Conservation (phyloP, 2,888 invertebrate genomes). For the Drosophila putrida region DNA sequence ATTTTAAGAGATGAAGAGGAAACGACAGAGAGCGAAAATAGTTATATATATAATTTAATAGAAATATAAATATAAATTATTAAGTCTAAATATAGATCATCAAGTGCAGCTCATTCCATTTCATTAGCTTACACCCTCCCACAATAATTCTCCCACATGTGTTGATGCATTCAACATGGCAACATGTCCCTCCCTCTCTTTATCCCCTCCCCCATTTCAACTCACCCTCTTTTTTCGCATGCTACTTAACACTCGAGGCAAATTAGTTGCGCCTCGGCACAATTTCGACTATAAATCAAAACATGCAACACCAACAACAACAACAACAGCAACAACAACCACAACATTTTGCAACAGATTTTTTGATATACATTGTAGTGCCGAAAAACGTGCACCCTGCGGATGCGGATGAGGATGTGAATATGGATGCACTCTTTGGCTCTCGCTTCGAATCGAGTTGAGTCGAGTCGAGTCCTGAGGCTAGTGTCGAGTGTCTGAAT, state of each 20-base stretch:
- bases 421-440: conserved; percentile 15
- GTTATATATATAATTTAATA: not conserved
- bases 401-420: conserved; percentile 37
- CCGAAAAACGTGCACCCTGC: conserved; percentile 42
- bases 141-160: conserved; percentile 1
- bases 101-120: conserved; percentile 13
- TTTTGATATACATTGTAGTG: conserved; percentile 58
- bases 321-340: conserved; percentile 20
- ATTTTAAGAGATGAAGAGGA: conserved; percentile 14
- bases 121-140: conserved; percentile 18
- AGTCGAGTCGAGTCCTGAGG: conserved; percentile 6
- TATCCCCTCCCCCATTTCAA: not conserved
- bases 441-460: not conserved
- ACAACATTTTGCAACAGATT: conserved; percentile 60
- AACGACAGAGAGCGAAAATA: conserved; percentile 1
- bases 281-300: conserved; percentile 72
- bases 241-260: conserved; percentile 73
- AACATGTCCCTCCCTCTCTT: not conserved
- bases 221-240: conserved; percentile 37
- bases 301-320: conserved; percentile 21
- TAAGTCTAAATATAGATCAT: not conserved
- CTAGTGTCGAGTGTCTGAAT: conserved; percentile 25
- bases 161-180: conserved; percentile 3
- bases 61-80: not conserved
- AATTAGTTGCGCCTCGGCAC: conserved; percentile 73